phyloP scores from a whole-genome alignment of 2,113 vertebrate genomes.

The Triplophysa siluroides region DNA sequence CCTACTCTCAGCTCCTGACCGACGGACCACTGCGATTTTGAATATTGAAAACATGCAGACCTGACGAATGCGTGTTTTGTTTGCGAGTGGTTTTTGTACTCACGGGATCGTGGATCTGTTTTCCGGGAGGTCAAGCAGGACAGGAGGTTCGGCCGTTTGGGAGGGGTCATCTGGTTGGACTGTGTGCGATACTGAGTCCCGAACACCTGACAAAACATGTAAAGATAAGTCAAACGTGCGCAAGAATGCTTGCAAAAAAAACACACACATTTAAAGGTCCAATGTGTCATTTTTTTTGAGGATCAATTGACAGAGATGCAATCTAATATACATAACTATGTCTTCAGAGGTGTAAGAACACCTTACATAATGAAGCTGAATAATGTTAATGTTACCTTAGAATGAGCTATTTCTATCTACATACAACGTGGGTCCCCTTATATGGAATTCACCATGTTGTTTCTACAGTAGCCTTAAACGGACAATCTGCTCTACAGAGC shows the following conservation, averaged over 20 bases:
- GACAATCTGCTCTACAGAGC: too few species aligned
- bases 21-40: neutral
- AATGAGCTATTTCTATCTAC: too few species aligned
- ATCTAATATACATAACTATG: too few species aligned
- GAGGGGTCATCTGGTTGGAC: conserved; percentile 73
- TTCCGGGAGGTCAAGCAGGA: conserved; percentile 84
- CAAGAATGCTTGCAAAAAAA: neutral
- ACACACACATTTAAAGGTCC: neutral
- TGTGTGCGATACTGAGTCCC: conserved; percentile 91
- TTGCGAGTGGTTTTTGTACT: conserved; percentile 64
- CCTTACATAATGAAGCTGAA: too few species aligned
- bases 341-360: too few species aligned
- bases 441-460: too few species aligned
- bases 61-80: neutral
- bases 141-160: conserved; percentile 79
- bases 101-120: conserved; percentile 84
- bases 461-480: too few species aligned
- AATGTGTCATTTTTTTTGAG: too few species aligned
- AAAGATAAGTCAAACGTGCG: neutral
- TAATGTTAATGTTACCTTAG: too few species aligned
- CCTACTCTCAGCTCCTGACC: neutral
- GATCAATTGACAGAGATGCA: too few species aligned
- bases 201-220: conserved; percentile 75
- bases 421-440: too few species aligned
- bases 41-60: neutral